Evolutionary conservation across 2,113 vertebrate genomes (phyloP).

Genomic region (Epinephelus lanceolatus): DNA sequence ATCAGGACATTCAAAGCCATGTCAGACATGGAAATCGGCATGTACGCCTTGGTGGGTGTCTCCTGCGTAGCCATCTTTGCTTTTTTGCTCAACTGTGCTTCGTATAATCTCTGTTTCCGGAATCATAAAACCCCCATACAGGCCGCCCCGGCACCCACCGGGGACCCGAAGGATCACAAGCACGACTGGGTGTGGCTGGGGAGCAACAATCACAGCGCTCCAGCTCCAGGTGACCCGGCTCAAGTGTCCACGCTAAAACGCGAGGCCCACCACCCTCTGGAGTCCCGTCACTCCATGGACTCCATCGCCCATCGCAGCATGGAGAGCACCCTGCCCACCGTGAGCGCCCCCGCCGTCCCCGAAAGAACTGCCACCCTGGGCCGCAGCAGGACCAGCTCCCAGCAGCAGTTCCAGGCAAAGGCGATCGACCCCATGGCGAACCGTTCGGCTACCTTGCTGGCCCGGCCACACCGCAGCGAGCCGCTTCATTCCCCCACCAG

Average conservation of each 20-base stretch:
- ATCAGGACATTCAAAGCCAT: conserved; percentile 83
- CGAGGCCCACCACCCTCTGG: conserved; percentile 60
- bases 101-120: conserved; percentile 88
- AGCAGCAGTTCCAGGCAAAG: conserved; percentile 66
- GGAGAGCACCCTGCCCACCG: conserved; percentile 56
- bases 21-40: conserved; percentile 92
- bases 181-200: conserved; percentile 94
- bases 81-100: conserved; percentile 91
- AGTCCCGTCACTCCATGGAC: conserved; percentile 61
- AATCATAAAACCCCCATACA: conserved; percentile 88
- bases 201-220: conserved; percentile 71
- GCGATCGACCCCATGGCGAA: conserved; percentile 62
- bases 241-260: conserved; percentile 83
- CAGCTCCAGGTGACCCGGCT: conserved; percentile 68
- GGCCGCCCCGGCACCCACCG: conserved; percentile 77
- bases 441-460: conserved; percentile 77
- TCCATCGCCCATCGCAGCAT: conserved; percentile 46
- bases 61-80: conserved; percentile 92
- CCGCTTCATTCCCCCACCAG: conserved; percentile 95
- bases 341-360: conserved; percentile 58
- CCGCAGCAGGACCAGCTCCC: conserved; percentile 75
- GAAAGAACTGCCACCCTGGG: conserved; percentile 88
- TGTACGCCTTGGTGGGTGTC: conserved; percentile 91
- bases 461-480: conserved; percentile 84
- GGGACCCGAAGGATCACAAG: conserved; percentile 87